Percentiles rank a stretch among this genome's conserved stretches.
These are phyloP conservation scores for Epinotia bilunana DNA, from an alignment of 2,888 invertebrate species.

Conservation along the genomic window DNA sequence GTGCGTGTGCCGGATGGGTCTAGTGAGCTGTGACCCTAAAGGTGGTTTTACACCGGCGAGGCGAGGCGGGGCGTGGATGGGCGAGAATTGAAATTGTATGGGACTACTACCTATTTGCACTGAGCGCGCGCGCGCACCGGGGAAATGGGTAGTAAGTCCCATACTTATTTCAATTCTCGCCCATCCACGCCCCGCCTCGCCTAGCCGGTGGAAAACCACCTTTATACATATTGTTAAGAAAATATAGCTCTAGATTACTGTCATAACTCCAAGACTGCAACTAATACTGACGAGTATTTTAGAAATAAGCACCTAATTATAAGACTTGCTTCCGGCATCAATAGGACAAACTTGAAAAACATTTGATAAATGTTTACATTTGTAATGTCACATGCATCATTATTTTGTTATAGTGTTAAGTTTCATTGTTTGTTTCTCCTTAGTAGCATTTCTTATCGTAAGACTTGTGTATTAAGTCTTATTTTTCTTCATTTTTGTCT, in stretches of 20 bases:
- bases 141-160: no score
- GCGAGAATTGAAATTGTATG: no score
- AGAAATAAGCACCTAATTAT: constrained; percentile 47
- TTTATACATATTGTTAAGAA: constrained; percentile 19
- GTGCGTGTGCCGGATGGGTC: no score
- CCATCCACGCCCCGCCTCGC: no score
- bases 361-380: constrained; percentile 15
- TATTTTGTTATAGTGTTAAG: constrained; percentile 63
- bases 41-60: no score
- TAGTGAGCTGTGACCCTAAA: no score
- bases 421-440: constrained; percentile 52
- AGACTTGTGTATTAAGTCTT: constrained; percentile 37
- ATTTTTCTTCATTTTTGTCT: constrained; percentile 24
- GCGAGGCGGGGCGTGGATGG: no score
- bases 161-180: no score
- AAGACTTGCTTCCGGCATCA: constrained; percentile 48
- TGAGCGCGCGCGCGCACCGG: no score
- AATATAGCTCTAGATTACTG: constrained; percentile 22
- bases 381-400: constrained; percentile 57
- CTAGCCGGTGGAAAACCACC: no score
- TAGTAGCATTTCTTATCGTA: constrained; percentile 50
- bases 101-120: no score
- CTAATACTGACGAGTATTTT: constrained; percentile 61
- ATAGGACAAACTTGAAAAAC: constrained; percentile 22
- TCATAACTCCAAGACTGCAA: constrained; percentile 56